Evolutionary conservation across 1,140 invertebrate genomes (phyloP).

Genomic region (Trichonephila clavipes): DNA sequence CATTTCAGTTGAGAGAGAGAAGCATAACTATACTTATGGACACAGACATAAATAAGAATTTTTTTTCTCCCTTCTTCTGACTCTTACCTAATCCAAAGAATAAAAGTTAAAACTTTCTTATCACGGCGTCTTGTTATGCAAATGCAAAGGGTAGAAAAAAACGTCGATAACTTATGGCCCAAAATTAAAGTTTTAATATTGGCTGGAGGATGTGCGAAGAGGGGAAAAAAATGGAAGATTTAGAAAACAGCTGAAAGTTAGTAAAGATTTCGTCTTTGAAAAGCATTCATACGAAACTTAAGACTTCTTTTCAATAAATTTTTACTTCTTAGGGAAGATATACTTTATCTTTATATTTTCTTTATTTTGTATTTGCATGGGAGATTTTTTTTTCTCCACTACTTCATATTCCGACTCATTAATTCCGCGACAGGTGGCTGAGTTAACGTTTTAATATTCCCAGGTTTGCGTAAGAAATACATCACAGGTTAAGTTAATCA

Average conservation of each 20-base stretch:
- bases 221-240: not conserved
- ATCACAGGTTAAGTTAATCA: not conserved
- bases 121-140: constrained; percentile 11
- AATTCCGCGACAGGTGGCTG: constrained; percentile 37
- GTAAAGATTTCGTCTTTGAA: constrained; percentile 16
- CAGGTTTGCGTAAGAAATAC: not conserved
- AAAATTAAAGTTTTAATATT: constrained; percentile 53
- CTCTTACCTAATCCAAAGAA: not conserved
- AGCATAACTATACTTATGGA: too few species aligned
- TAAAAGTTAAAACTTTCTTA: constrained; percentile 23
- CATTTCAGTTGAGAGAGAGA: not conserved
- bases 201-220: not conserved
- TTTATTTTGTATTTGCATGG: not conserved
- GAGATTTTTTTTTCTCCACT: not conserved
- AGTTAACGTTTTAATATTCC: not conserved
- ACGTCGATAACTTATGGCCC: constrained; percentile 24
- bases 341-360: not conserved
- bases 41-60: constrained; percentile 1
- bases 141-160: not conserved
- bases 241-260: constrained; percentile 38
- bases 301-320: not conserved
- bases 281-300: constrained; percentile 43
- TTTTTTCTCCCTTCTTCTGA: not conserved
- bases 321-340: not conserved
- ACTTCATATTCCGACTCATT: constrained; percentile 38